Base-by-base conservation (phyloP, 2,888 invertebrate species). In the Allolobophora icterica region DNA sequence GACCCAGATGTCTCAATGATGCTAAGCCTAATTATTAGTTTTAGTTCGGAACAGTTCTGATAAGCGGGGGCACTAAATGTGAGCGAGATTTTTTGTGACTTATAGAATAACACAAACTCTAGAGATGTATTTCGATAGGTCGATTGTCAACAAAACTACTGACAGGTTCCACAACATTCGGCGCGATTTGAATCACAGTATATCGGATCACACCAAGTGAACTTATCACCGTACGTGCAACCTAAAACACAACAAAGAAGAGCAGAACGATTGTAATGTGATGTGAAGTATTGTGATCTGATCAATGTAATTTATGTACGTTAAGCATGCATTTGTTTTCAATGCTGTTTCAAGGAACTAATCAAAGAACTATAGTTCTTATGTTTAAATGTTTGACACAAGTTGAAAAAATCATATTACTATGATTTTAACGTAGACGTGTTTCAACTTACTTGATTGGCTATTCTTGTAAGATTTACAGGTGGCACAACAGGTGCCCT, bases 191-290 rank as follows among this genome's bases (percentile, higher is more conserved):
- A 42, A 38, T 35, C 45, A 24, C 91, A 91, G 71, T 89, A 90
- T 35, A 89, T 21, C 30, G 42, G 34, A 13, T 34, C 40, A 58
- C 91, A 91, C 91, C 91, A 91, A 52, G 33, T 33, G 90, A 89
- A 91, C 35, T 34, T 35, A 89, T 91, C 90, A 17, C 91, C 91
- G 71, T 91, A 91, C 8, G 21, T 84, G 52, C 91, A 91, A 24
- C 15, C 91, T 90, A 71, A n/a, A 40, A 34, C 0, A 90, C 21
- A 90, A 84, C 30, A 4, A 35, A 40, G 24, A 84, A 84, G 35
- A 38, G 34, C 35, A 30, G 5, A 38, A 38, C 15, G 30, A 35
- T 84, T 30, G n/a, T 84, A 40, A 38, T 5, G 38, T 38, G 38
- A 38, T 38, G 38, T 38, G 38, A 38, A 5, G 38, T 8, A 38